A percentile compares a stretch with the other conserved stretches of the same genome.
phyloP scores from a whole-genome alignment of 2,888 invertebrate genomes.

The Chesias legatella region DNA sequence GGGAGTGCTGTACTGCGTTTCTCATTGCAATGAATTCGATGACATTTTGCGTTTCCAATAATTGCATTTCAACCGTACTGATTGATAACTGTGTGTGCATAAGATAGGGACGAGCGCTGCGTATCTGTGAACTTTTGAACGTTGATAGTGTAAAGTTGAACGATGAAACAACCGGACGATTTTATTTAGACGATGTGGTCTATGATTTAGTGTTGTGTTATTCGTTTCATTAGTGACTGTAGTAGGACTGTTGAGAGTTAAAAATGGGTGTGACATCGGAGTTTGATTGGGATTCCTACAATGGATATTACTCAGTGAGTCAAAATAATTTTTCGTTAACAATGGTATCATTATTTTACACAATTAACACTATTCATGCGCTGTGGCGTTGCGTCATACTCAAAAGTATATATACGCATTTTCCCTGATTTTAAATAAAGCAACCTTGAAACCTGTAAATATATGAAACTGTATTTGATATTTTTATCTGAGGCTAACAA shows the following conservation, averaged over 20 bases:
- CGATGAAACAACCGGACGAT: constrained; percentile 35
- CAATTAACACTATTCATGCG: constrained; percentile 21
- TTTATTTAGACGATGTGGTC: constrained; percentile 36
- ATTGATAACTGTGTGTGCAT: constrained; percentile 68
- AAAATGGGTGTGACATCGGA: constrained; percentile 73
- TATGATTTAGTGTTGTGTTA: constrained; percentile 46
- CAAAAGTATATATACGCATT: too few relatives aligned
- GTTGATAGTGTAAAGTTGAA: constrained; percentile 37
- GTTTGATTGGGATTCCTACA: constrained; percentile 72
- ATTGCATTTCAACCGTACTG: constrained; percentile 50
- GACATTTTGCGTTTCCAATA: constrained; percentile 52
- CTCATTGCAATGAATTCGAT: constrained; percentile 59
- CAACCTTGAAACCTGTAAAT: too few relatives aligned
- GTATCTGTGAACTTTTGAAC: constrained; percentile 39
- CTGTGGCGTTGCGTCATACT: constrained; percentile 30
- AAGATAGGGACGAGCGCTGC: constrained; percentile 52
- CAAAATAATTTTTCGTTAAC: constrained; percentile 16
- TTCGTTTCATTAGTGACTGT: constrained; percentile 39
- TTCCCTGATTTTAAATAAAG: too few relatives aligned
- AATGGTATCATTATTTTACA: too few relatives aligned
- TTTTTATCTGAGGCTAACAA: too few relatives aligned
- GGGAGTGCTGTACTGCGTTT: constrained; percentile 53
- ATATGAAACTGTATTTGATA: too few relatives aligned
- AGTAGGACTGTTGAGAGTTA: constrained; percentile 41
- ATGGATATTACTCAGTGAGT: constrained; percentile 74